These are phyloP conservation scores for Halictus rubicundus DNA, from an alignment of 1,140 invertebrate genomes.

Conservation along the genomic window DNA sequence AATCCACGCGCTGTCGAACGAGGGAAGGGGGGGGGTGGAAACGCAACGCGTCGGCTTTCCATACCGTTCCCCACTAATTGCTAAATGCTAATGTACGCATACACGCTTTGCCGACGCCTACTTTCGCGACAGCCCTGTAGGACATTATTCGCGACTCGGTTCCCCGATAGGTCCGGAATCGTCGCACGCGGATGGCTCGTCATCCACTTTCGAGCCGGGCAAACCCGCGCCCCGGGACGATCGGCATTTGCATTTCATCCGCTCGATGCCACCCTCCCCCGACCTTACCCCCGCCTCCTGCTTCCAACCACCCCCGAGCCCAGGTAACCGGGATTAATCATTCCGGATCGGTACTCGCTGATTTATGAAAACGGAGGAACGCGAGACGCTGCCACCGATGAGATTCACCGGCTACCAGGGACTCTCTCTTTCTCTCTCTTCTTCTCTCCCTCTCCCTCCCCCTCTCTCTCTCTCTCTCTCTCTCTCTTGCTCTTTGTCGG, in stretches of 20 bases:
- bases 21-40: not conserved
- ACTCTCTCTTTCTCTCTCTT: too few species aligned
- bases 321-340: conserved; percentile 42
- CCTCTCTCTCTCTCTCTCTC: too few species aligned
- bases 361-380: conserved; percentile 46
- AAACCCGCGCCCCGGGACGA: conserved; percentile 32
- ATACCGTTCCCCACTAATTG: conserved; percentile 60
- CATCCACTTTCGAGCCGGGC: conserved; percentile 26
- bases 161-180: conserved; percentile 27
- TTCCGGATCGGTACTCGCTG: conserved; percentile 48
- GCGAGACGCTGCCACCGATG: not conserved
- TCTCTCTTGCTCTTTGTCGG: not conserved
- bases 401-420: not conserved
- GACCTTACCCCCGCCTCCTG: not conserved
- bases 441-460: too few species aligned
- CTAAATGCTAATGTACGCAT: conserved; percentile 67
- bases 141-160: conserved; percentile 33
- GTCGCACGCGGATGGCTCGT: conserved; percentile 22
- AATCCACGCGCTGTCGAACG: conserved; percentile 24
- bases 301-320: not conserved
- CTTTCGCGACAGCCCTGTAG: conserved; percentile 32
- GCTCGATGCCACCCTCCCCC: not conserved
- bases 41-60: not conserved
- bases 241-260: conserved; percentile 37
- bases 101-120: conserved; percentile 49